Evolutionary conservation across 2,113 vertebrate genomes (phyloP).

Genomic region (Neofelis nebulosa): DNA sequence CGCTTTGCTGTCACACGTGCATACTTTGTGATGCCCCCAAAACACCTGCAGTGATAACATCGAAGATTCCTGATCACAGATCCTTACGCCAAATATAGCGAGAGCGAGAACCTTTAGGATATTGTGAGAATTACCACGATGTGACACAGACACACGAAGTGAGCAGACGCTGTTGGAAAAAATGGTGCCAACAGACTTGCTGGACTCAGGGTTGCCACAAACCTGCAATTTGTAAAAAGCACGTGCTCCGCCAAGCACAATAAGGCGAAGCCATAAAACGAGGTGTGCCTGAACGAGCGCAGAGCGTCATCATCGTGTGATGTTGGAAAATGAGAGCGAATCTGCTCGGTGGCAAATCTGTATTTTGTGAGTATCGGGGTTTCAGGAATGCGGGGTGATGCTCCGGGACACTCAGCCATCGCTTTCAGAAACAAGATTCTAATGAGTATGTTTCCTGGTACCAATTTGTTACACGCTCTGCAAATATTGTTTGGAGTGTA

Average conservation of each 20-base stretch:
- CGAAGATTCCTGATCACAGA: background rate
- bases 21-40: background rate
- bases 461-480: background rate
- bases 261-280: background rate
- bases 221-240: background rate
- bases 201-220: background rate
- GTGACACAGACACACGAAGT: background rate
- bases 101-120: background rate
- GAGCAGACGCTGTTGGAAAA: background rate
- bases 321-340: background rate
- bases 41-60: background rate
- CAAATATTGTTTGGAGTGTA: conserved; percentile 44
- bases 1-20: background rate
- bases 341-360: background rate
- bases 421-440: background rate
- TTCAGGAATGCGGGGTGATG: background rate
- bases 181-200: background rate
- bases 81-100: no score
- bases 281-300: background rate
- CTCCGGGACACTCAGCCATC: background rate
- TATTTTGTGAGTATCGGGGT: background rate
- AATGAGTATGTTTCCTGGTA: background rate
- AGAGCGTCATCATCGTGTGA: background rate
- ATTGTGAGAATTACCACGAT: background rate
- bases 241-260: background rate